phyloP scores from a whole-genome alignment of 2,888 invertebrate species.

The Tubulanus polymorphus region DNA sequence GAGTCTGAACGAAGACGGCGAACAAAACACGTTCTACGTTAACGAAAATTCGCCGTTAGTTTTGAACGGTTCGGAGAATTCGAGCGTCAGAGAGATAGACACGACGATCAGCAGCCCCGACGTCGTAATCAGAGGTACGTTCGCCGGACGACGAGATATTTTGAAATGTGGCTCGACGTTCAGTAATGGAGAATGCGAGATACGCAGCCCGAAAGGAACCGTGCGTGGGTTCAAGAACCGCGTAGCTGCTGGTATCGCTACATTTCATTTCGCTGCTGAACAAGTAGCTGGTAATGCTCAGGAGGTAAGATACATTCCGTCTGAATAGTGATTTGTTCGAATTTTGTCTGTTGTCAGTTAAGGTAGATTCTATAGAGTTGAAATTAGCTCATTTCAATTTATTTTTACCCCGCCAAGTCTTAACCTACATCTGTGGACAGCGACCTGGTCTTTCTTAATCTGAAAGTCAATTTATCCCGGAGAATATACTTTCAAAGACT shows the following conservation, averaged over 20 bases:
- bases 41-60: background rate
- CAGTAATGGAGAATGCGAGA: slow-evolving; percentile 52
- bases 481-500: too few relatives aligned
- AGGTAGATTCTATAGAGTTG: too few relatives aligned
- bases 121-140: slow-evolving; percentile 2
- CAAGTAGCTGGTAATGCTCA: background rate
- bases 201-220: slow-evolving; percentile 86
- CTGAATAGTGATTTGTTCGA: too few relatives aligned
- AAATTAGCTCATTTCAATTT: too few relatives aligned
- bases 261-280: slow-evolving; percentile 59
- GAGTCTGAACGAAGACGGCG: background rate
- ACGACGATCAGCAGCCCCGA: too few relatives aligned
- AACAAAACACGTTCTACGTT: background rate
- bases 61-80: too few relatives aligned
- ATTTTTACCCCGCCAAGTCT: too few relatives aligned
- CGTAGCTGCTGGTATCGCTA: slow-evolving; percentile 89
- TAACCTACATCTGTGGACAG: too few relatives aligned
- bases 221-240: slow-evolving; percentile 91
- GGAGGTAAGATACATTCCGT: background rate
- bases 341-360: too few relatives aligned
- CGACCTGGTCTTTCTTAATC: too few relatives aligned
- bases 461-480: too few relatives aligned
- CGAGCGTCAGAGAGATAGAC: too few relatives aligned
- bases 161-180: slow-evolving; percentile 27
- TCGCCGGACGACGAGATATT: slow-evolving; percentile 26